phyloP scores from a whole-genome alignment of 2,888 invertebrate genomes.

The Gerosis bhagava region DNA sequence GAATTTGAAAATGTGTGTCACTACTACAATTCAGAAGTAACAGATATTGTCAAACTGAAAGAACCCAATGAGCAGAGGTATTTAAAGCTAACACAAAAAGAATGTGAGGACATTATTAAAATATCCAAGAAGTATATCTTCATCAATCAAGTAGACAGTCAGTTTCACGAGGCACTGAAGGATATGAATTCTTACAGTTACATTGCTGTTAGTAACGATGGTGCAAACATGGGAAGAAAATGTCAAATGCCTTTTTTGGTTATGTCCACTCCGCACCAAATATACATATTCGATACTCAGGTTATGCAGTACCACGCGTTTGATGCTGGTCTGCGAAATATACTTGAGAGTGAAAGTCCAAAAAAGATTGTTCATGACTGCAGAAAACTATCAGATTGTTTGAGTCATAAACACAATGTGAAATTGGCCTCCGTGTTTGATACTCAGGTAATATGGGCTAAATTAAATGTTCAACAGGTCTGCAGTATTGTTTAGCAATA shows the following conservation, averaged over 20 bases:
- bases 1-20: constrained; percentile 61
- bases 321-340: constrained; percentile 71
- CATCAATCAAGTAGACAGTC: constrained; percentile 72
- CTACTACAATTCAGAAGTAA: constrained; percentile 68
- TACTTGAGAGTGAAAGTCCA: constrained; percentile 66
- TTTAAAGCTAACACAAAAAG: constrained; percentile 65
- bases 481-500: too few relatives aligned
- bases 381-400: constrained; percentile 79
- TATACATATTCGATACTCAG: constrained; percentile 76
- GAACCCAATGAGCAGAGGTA: constrained; percentile 52
- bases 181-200: constrained; percentile 60
- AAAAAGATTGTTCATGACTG: constrained; percentile 84
- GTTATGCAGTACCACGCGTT: constrained; percentile 74
- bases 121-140: constrained; percentile 67
- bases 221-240: constrained; percentile 74
- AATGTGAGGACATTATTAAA: constrained; percentile 66
- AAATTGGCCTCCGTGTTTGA: constrained; percentile 83
- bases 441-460: constrained; percentile 82
- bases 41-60: constrained; percentile 65
- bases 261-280: constrained; percentile 66
- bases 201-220: constrained; percentile 68
- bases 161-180: constrained; percentile 64
- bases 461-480: too few relatives aligned
- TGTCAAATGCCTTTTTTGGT: constrained; percentile 74
- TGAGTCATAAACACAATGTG: constrained; percentile 81